Percentiles rank a stretch among this genome's conserved stretches.
These are phyloP conservation scores for Squalus acanthias DNA, from an alignment of 2,797 vertebrate species.

Conservation along the genomic window DNA sequence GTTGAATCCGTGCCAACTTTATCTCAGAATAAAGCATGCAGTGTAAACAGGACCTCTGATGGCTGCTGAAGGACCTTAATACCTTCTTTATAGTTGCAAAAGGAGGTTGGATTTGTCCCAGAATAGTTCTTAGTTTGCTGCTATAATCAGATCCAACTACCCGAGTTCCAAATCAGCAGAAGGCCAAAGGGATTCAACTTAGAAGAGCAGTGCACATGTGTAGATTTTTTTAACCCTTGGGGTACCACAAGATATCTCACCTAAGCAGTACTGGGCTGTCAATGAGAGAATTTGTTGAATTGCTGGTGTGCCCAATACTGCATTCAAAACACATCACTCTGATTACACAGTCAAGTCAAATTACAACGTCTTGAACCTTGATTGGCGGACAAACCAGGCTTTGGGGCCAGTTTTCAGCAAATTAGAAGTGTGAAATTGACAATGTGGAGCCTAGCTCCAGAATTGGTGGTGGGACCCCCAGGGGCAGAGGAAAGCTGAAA, in stretches of 20 bases:
- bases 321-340: not conserved
- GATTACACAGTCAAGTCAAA: not conserved
- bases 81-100: slow-evolving; percentile 15
- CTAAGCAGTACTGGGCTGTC: too few relatives aligned
- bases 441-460: not conserved
- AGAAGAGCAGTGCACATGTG: not conserved
- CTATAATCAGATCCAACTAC: not conserved
- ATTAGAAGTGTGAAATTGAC: not conserved
- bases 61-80: slow-evolving; percentile 16
- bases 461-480: not conserved
- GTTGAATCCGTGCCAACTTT: not conserved
- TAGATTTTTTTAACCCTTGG: not conserved
- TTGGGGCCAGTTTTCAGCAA: not conserved
- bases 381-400: not conserved
- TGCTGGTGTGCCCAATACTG: not conserved
- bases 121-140: not conserved
- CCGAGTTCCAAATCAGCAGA: not conserved
- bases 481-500: not conserved
- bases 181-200: not conserved
- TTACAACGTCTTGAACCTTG: not conserved
- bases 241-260: not conserved
- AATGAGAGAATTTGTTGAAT: not conserved
- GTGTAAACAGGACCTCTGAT: slow-evolving; percentile 20
- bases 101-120: slow-evolving; percentile 16
- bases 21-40: slow-evolving; percentile 17